These are phyloP conservation scores for Helicoverpa assulta DNA, from an alignment of 2,888 invertebrate genomes.

Conservation along the genomic window DNA sequence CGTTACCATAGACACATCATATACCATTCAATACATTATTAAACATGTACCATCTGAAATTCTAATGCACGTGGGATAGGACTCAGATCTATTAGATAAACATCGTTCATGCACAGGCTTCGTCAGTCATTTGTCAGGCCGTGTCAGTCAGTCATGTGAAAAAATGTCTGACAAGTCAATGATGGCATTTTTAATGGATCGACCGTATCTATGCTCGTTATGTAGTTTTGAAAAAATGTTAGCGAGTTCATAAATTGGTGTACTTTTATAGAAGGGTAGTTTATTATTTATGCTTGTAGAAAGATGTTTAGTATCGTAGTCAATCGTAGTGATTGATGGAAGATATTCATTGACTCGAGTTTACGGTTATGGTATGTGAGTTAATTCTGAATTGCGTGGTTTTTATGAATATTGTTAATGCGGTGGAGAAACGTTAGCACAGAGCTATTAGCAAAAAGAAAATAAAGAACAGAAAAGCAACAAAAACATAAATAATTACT, in stretches of 20 bases:
- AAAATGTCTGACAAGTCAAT: slow-evolving; percentile 54
- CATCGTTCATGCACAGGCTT: slow-evolving; percentile 58
- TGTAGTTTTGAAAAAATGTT: slow-evolving; percentile 25
- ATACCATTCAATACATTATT: slow-evolving; percentile 51
- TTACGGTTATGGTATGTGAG: neutral
- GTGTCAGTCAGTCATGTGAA: slow-evolving; percentile 57
- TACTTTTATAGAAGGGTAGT: slow-evolving; percentile 3
- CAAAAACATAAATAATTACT: too few species aligned
- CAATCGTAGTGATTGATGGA: slow-evolving; percentile 44
- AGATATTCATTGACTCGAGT: neutral
- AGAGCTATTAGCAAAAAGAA: too few species aligned
- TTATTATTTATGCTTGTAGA: slow-evolving; percentile 36
- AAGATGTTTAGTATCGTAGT: slow-evolving; percentile 15
- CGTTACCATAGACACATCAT: slow-evolving; percentile 28
- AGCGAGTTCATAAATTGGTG: slow-evolving; percentile 19
- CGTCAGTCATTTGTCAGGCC: slow-evolving; percentile 66
- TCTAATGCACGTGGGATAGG: slow-evolving; percentile 73
- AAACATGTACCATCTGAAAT: slow-evolving; percentile 66
- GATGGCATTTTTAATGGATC: slow-evolving; percentile 44
- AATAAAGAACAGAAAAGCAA: too few species aligned
- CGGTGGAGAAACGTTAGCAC: neutral
- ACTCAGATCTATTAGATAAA: slow-evolving; percentile 64
- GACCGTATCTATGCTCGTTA: slow-evolving; percentile 25
- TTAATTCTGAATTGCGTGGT: neutral
- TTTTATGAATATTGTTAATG: neutral